Evolutionary conservation across 2,797 vertebrate species (phyloP).

Genomic region (Paratrypauchen microcephalus): DNA sequence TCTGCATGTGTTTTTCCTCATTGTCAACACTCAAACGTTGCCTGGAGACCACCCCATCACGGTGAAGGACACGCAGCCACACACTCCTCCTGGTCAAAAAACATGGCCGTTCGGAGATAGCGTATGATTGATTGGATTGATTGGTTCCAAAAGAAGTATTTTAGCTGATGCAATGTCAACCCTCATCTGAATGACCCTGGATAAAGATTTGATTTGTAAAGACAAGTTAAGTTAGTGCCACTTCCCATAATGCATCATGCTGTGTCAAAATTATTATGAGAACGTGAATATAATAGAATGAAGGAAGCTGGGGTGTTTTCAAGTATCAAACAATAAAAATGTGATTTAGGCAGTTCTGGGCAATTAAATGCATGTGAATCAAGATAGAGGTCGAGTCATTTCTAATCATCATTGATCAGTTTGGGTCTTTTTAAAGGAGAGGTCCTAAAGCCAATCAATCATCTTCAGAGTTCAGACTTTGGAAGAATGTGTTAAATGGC

Average conservation of each 20-base stretch:
- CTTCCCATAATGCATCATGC: neutral
- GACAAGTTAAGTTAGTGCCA: neutral
- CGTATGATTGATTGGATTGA: conserved; percentile 4
- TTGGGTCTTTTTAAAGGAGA: too few relatives aligned
- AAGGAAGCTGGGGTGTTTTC: neutral
- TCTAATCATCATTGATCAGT: too few relatives aligned
- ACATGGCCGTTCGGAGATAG: conserved; percentile 1
- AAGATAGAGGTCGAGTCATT: too few relatives aligned
- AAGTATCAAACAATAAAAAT: neutral
- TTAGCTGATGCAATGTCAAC: neutral
- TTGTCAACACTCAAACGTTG: conserved; percentile 43
- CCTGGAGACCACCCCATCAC: conserved; percentile 58
- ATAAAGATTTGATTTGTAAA: neutral
- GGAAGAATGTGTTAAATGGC: too few relatives aligned
- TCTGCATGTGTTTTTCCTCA: neutral
- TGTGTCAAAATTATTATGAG: neutral
- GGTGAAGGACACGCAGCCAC: conserved; percentile 24
- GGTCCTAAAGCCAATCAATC: too few relatives aligned
- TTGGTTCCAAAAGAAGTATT: conserved; percentile 2
- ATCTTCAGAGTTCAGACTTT: too few relatives aligned
- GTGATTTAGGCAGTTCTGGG: neutral
- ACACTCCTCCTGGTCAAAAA: neutral
- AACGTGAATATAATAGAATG: neutral
- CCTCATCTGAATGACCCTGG: neutral
- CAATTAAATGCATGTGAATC: too few relatives aligned